Conservation (phyloP, 2,113 vertebrate genomes). For the Genyomyrus donnyi region DNA sequence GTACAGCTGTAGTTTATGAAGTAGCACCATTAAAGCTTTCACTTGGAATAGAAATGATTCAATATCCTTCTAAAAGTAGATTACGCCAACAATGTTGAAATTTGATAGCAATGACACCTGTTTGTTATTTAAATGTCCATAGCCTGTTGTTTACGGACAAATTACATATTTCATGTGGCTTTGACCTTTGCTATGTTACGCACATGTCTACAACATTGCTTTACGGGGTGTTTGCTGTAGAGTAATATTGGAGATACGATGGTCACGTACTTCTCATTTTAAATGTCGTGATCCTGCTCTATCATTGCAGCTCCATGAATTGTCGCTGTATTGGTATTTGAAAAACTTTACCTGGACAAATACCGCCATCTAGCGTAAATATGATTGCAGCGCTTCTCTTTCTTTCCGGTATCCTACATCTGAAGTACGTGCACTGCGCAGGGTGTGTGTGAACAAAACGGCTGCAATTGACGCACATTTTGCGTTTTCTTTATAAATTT, state of each 20-base stretch:
- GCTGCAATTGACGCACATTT: background rate
- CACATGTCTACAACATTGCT: background rate
- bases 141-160: background rate
- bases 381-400: background rate
- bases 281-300: conserved; percentile 5
- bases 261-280: conserved; percentile 11
- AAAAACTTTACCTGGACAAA: conserved; percentile 51
- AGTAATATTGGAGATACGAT: background rate
- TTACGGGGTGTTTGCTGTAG: background rate
- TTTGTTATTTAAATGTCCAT: conserved; percentile 12
- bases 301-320: conserved; percentile 14
- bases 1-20: background rate
- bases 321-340: conserved; percentile 9
- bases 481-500: background rate
- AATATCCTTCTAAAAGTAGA: background rate
- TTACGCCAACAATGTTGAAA: background rate
- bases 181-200: background rate
- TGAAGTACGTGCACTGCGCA: background rate
- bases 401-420: background rate
- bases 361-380: conserved; percentile 50
- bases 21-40: background rate
- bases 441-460: background rate
- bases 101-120: conserved; percentile 7
- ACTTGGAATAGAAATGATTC: conserved; percentile 4
- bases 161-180: background rate